These are phyloP conservation scores for Microctonus hyperodae DNA, from an alignment of 2,888 invertebrate species.

Conservation along the genomic window DNA sequence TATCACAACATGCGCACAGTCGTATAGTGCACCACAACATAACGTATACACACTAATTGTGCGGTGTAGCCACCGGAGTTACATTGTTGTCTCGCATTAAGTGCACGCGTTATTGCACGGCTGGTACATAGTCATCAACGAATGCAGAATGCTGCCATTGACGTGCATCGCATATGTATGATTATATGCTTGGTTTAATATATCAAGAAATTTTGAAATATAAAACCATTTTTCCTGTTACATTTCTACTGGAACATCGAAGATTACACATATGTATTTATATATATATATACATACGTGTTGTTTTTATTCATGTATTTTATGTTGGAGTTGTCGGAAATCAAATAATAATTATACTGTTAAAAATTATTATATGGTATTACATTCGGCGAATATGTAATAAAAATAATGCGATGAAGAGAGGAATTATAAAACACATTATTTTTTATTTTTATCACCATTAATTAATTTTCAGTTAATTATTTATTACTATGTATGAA, in stretches of 20 bases:
- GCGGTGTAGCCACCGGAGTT: slow-evolving; percentile 46
- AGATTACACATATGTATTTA: too few species aligned
- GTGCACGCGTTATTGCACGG: slow-evolving; percentile 42
- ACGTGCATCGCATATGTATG: slow-evolving; percentile 32
- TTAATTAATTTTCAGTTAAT: too few species aligned
- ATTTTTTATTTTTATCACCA: too few species aligned
- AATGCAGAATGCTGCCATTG: slow-evolving; percentile 27
- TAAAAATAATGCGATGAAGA: too few species aligned
- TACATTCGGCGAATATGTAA: too few species aligned
- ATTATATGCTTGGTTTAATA: slow-evolving; percentile 30
- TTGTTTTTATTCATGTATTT: too few species aligned
- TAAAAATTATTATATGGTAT: too few species aligned
- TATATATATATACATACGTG: not conserved
- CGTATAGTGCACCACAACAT: slow-evolving; percentile 32
- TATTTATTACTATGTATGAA: too few species aligned
- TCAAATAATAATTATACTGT: slow-evolving; percentile 4
- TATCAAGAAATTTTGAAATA: too few species aligned
- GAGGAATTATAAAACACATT: too few species aligned
- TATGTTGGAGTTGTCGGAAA: not conserved
- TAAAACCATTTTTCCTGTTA: too few species aligned
- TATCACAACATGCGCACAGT: not conserved
- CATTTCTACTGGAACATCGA: too few species aligned
- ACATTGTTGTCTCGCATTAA: slow-evolving; percentile 47
- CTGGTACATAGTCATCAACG: slow-evolving; percentile 19
- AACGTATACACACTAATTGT: slow-evolving; percentile 49